Evolutionary conservation across 2,797 vertebrate genomes (phyloP).

Genomic region (Hapalemur alaotrensis): DNA sequence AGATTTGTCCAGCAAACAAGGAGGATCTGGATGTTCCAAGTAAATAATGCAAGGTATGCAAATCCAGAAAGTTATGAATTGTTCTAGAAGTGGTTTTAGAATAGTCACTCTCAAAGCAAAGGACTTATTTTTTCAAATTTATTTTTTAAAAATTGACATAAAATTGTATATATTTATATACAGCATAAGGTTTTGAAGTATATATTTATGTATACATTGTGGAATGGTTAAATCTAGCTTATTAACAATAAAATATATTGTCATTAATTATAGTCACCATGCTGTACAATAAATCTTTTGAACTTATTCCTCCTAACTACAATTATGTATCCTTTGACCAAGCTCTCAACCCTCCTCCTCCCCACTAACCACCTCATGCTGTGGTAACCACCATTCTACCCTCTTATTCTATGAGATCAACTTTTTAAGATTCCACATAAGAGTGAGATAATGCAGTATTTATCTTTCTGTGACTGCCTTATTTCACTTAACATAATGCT

Average conservation of each 20-base stretch:
- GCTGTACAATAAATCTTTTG: not conserved
- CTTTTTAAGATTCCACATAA: not conserved
- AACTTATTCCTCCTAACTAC: not conserved
- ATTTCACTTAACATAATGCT: not conserved
- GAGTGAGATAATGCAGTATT: not conserved
- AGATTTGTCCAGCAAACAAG: not conserved
- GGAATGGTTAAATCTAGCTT: not conserved
- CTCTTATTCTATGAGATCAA: not conserved
- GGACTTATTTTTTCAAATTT: not conserved
- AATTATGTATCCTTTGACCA: not conserved
- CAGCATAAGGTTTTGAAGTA: not conserved
- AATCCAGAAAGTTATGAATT: not conserved
- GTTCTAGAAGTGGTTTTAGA: not conserved
- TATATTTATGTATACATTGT: not conserved
- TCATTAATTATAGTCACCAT: not conserved
- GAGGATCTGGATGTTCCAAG: not conserved
- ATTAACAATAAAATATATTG: not conserved
- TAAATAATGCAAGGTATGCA: not conserved
- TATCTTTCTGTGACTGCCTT: not conserved
- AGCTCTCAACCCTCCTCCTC: not conserved
- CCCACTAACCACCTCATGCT: not conserved
- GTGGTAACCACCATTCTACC: not conserved
- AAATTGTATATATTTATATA: not conserved
- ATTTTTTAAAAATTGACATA: not conserved
- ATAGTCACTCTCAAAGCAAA: not conserved